Evolutionary conservation across 2,113 vertebrate species (phyloP).

Genomic region (Syrrhaptes paradoxus): DNA sequence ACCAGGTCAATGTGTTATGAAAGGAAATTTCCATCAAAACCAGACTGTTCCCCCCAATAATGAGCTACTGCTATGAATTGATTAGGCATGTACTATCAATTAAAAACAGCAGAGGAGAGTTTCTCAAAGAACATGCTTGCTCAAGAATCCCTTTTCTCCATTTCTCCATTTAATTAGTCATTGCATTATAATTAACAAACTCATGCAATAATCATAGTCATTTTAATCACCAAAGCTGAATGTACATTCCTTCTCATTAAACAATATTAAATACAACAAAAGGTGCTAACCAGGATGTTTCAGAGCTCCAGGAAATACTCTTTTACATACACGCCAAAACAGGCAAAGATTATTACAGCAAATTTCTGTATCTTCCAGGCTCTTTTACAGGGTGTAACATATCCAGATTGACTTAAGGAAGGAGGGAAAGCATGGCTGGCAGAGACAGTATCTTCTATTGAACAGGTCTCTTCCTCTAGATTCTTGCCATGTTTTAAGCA

Average conservation of each 20-base stretch:
- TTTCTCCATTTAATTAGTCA: constrained; percentile 56
- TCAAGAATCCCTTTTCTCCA: constrained; percentile 57
- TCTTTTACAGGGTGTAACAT: not conserved
- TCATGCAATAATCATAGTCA: constrained; percentile 46
- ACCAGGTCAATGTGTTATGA: not conserved
- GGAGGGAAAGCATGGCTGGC: not conserved
- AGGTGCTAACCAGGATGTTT: not conserved
- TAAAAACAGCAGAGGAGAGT: not conserved
- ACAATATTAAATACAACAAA: constrained; percentile 23
- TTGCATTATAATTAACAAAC: constrained; percentile 39
- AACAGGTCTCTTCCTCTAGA: not conserved
- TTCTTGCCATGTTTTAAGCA: not conserved
- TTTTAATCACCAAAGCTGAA: constrained; percentile 43
- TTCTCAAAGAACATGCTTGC: constrained; percentile 43
- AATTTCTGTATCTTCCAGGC: not conserved
- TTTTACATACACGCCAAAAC: constrained; percentile 11
- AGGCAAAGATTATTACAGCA: not conserved
- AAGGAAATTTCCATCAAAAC: constrained; percentile 5
- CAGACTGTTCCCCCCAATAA: constrained; percentile 17
- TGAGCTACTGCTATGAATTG: not conserved
- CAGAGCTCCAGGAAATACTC: constrained; percentile 5
- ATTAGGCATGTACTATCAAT: constrained; percentile 12
- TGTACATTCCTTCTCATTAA: constrained; percentile 35
- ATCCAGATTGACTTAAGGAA: not conserved
- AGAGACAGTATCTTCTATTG: not conserved